A percentile compares a stretch with the other conserved stretches of the same genome.
Evolutionary conservation across 2,797 vertebrate species (phyloP).

Genomic region (Austrolebias charrua): DNA sequence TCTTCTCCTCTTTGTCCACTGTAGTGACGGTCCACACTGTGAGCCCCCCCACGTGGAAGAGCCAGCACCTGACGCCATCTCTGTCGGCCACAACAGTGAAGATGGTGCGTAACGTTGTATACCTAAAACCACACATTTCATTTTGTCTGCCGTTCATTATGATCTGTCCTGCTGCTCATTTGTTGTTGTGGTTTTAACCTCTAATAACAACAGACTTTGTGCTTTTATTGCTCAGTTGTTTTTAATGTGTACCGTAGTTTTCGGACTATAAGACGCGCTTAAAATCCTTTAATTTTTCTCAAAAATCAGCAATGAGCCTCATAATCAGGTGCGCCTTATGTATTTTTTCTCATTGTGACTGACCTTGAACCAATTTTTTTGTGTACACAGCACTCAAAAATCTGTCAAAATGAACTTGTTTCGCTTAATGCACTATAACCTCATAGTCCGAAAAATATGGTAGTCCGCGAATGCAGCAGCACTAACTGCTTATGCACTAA

Average conservation of each 20-base stretch:
- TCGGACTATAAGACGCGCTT: no score
- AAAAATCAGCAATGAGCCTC: no score
- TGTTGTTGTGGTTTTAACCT: slow-evolving; percentile 13
- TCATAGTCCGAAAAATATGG: no score
- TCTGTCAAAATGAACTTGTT: no score
- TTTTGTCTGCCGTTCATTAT: slow-evolving; percentile 2
- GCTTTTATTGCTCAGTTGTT: slow-evolving; percentile 24
- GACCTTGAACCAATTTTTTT: no score
- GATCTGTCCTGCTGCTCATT: slow-evolving; percentile 29
- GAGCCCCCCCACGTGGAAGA: slow-evolving; percentile 90
- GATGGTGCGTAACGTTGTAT: slow-evolving; percentile 80
- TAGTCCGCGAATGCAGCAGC: slow-evolving; percentile 21
- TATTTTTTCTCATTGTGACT: no score
- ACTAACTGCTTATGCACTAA: slow-evolving; percentile 68
- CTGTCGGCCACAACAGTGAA: slow-evolving; percentile 89
- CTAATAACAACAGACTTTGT: slow-evolving; percentile 33
- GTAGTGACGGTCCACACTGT: slow-evolving; percentile 91
- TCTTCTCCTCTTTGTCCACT: slow-evolving; percentile 26
- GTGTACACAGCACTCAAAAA: no score
- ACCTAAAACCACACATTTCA: background rate
- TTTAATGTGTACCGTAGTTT: slow-evolving; percentile 43
- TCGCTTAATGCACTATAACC: no score
- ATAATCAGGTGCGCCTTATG: no score
- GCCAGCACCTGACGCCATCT: slow-evolving; percentile 82
- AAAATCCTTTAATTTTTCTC: no score